A percentile compares a stretch with the other conserved stretches of the same genome.
These are phyloP conservation scores for Lampris incognitus DNA, from an alignment of 2,113 vertebrate species.

Conservation along the genomic window DNA sequence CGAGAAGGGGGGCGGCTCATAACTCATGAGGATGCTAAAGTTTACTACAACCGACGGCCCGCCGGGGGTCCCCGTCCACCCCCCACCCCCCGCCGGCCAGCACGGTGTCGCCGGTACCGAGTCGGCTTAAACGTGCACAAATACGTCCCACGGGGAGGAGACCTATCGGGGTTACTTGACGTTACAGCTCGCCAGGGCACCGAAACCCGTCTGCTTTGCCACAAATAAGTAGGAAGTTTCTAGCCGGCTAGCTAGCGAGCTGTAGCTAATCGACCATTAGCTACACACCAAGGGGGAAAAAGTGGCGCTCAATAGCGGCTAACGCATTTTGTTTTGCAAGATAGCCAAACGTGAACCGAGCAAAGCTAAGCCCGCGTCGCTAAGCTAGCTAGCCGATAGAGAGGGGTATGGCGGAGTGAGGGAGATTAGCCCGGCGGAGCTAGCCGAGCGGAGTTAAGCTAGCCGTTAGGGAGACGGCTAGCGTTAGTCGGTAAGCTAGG, in stretches of 20 bases:
- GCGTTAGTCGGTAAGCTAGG: slow-evolving; percentile 40
- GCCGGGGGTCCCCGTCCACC: no score
- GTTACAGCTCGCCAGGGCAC: no score
- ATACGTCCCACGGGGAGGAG: no score
- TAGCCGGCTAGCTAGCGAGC: no score
- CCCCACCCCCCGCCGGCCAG: no score
- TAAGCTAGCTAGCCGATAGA: slow-evolving; percentile 11
- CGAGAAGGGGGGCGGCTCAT: no score
- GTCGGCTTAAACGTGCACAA: neutral
- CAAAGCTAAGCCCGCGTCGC: slow-evolving; percentile 19
- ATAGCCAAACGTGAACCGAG: slow-evolving; percentile 41
- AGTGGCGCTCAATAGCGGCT: neutral
- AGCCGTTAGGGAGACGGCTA: slow-evolving; percentile 32
- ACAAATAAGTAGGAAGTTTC: no score
- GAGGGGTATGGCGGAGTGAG: slow-evolving; percentile 54
- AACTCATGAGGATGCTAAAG: neutral
- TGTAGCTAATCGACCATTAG: neutral
- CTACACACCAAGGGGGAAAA: neutral
- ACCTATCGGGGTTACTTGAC: no score
- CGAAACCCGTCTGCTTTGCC: no score
- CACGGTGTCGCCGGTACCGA: neutral
- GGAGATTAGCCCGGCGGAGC: slow-evolving; percentile 43
- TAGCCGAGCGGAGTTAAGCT: slow-evolving; percentile 34
- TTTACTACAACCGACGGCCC: neutral
- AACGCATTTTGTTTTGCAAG: neutral